Percentiles rank a stretch among this genome's conserved stretches.
These are phyloP conservation scores for Agraylea sexmaculata DNA, from an alignment of 1,140 invertebrate genomes.

Conservation along the genomic window DNA sequence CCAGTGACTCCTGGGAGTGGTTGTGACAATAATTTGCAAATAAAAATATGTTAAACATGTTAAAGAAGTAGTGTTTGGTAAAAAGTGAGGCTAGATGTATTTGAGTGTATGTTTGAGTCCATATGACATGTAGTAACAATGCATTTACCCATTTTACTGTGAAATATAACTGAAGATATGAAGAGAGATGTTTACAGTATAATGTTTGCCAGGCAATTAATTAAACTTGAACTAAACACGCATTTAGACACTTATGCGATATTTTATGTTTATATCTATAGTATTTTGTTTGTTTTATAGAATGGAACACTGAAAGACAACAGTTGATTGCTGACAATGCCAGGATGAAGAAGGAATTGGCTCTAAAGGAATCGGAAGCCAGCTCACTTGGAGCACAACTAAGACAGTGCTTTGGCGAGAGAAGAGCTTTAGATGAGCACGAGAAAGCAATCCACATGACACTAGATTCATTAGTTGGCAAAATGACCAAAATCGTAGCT, in stretches of 20 bases:
- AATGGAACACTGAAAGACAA: conserved; percentile 12
- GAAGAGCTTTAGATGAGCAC: conserved; percentile 16
- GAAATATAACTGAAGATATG: not conserved
- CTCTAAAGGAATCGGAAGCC: conserved; percentile 8
- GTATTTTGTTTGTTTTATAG: conserved; percentile 10
- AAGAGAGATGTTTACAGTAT: not conserved
- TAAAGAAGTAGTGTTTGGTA: too few relatives aligned
- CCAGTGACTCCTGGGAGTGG: too few relatives aligned
- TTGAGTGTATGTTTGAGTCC: too few relatives aligned
- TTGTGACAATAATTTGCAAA: too few relatives aligned
- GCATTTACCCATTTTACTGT: not conserved
- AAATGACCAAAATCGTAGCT: too few relatives aligned
- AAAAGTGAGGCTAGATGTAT: too few relatives aligned
- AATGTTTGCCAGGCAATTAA: not conserved
- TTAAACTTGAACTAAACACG: not conserved
- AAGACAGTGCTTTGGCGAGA: conserved; percentile 9
- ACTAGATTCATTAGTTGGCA: too few relatives aligned
- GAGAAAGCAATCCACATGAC: conserved; percentile 9
- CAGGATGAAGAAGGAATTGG: conserved; percentile 9
- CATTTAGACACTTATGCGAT: not conserved
- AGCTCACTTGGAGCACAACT: conserved; percentile 10
- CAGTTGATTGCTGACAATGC: conserved; percentile 4
- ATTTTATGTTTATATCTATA: conserved; percentile 5
- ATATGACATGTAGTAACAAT: not conserved
- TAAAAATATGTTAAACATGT: too few relatives aligned